Evolutionary conservation across 2,888 invertebrate species (phyloP).

Genomic region (Heliconius cydno): DNA sequence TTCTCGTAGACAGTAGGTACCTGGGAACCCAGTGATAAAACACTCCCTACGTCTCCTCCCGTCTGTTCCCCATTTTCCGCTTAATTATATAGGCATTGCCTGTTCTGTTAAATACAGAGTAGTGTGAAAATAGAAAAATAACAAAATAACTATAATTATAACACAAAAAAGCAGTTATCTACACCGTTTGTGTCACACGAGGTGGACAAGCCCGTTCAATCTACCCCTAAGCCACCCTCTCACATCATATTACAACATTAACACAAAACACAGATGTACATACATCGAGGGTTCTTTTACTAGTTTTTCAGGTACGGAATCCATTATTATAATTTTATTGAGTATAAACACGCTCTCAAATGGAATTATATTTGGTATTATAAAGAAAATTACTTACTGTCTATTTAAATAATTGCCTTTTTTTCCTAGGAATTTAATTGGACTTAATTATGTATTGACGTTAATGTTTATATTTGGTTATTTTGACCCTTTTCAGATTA

Average conservation of each 20-base stretch:
- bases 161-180: neutral
- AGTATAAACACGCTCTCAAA: constrained; percentile 4
- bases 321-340: constrained; percentile 31
- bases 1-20: too few species aligned
- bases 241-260: constrained; percentile 14
- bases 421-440: constrained; percentile 7
- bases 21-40: too few species aligned
- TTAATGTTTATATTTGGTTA: neutral
- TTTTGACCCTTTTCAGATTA: constrained; percentile 6
- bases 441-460: neutral
- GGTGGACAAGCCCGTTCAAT: constrained; percentile 9
- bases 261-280: constrained; percentile 12
- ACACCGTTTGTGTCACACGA: constrained; percentile 15
- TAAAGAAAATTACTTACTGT: constrained; percentile 17
- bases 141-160: neutral
- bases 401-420: constrained; percentile 15
- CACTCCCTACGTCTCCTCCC: too few species aligned
- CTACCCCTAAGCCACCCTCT: constrained; percentile 13
- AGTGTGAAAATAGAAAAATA: too few species aligned
- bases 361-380: constrained; percentile 7
- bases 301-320: constrained; percentile 21
- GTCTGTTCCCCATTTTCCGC: too few species aligned
- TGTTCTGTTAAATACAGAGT: too few species aligned
- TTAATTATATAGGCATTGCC: too few species aligned
- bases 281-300: constrained; percentile 1